These are phyloP conservation scores for Cinclus mexicanus DNA, from an alignment of 2,113 vertebrate species.

Conservation along the genomic window DNA sequence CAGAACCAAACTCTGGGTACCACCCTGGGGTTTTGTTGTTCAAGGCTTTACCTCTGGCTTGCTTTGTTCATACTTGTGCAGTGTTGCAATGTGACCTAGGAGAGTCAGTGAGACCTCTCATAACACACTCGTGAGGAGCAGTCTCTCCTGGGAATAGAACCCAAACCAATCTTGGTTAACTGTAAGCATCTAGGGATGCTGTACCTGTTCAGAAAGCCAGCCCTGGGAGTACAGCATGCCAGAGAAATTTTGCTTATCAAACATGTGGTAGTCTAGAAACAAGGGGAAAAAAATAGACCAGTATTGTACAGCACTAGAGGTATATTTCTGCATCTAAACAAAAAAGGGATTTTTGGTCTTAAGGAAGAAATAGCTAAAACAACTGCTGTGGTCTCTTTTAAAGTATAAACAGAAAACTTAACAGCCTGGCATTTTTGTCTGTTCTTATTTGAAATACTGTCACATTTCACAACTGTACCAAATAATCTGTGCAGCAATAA, in stretches of 20 bases:
- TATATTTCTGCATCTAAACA: background rate
- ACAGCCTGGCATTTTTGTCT: background rate
- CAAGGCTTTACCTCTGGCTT: background rate
- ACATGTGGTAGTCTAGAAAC: background rate
- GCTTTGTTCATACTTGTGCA: background rate
- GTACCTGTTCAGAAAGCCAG: background rate
- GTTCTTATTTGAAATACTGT: background rate
- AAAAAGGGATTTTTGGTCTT: background rate
- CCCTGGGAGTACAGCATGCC: background rate
- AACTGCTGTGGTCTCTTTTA: background rate
- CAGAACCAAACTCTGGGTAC: background rate
- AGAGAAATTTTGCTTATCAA: background rate
- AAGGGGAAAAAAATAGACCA: background rate
- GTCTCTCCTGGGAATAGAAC: background rate
- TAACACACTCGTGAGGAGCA: background rate
- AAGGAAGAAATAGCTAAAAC: background rate
- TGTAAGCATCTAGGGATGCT: background rate
- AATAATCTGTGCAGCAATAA: background rate
- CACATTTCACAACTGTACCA: background rate
- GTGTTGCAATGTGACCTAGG: background rate
- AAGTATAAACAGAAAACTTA: background rate
- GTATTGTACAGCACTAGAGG: accelerated
- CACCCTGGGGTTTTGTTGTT: background rate
- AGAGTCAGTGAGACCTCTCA: background rate
- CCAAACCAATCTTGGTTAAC: background rate